phyloP scores from a whole-genome alignment of 2,113 vertebrate species.

The Rhagologus leucostigma region DNA sequence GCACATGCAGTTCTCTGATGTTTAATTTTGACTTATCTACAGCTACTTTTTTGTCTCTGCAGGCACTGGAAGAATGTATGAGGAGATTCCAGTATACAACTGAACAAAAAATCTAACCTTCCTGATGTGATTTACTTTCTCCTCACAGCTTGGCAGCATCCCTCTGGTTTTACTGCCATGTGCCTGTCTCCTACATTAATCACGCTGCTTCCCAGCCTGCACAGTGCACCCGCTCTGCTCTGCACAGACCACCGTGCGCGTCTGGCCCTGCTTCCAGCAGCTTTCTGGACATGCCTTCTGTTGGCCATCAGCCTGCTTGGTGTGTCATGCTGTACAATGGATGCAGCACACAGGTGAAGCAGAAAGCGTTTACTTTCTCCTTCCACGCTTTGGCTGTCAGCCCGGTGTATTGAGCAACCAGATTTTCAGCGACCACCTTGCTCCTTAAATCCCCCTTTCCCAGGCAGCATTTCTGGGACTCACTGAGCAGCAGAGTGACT shows the following conservation, averaged over 20 bases:
- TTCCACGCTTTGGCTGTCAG: neutral
- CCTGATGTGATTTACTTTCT: neutral
- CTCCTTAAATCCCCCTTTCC: neutral
- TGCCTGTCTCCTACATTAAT: neutral
- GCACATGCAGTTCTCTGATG: neutral
- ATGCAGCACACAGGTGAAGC: neutral
- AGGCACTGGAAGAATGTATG: neutral
- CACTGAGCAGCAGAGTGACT: neutral
- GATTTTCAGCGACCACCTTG: neutral
- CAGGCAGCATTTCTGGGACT: neutral
- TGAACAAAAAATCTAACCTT: neutral
- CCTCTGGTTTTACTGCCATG: neutral
- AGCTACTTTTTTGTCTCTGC: neutral
- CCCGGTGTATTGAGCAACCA: neutral
- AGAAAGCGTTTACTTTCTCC: neutral
- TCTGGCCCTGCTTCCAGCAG: neutral
- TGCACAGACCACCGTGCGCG: neutral
- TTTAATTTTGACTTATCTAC: neutral
- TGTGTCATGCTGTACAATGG: neutral
- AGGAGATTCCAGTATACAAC: neutral
- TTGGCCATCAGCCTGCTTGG: neutral
- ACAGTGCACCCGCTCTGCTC: neutral
- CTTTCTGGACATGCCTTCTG: neutral
- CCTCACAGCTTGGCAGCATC: neutral
- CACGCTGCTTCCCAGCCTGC: neutral